Conservation (phyloP, 2,888 invertebrate genomes). For the Ophion ventricosus region DNA sequence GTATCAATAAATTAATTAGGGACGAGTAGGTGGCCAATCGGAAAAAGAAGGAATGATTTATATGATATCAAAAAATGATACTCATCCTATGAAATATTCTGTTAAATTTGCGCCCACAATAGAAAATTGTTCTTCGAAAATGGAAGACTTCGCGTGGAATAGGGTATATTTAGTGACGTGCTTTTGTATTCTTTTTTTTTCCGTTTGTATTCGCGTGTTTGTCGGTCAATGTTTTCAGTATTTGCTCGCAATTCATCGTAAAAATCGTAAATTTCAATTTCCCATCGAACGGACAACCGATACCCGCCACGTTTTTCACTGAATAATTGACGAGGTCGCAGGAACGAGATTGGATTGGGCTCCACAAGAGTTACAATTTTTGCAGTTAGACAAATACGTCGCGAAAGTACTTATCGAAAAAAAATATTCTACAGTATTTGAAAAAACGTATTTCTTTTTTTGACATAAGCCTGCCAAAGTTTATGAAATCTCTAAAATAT, state of each 20-base stretch:
- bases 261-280: slow-evolving; percentile 51
- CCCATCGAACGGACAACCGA: slow-evolving; percentile 31
- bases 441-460: background rate
- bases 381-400: slow-evolving; percentile 15
- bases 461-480: too few species aligned
- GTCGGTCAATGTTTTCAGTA: background rate
- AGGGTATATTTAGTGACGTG: too few species aligned
- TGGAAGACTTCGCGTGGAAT: background rate
- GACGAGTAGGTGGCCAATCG: too few species aligned
- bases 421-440: too few species aligned
- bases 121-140: too few species aligned
- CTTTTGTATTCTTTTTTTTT: background rate
- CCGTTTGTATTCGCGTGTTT: background rate
- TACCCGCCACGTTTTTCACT: slow-evolving; percentile 38
- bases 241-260: slow-evolving; percentile 37
- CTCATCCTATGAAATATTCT: too few species aligned
- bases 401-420: slow-evolving; percentile 11
- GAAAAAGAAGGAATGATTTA: too few species aligned
- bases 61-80: too few species aligned
- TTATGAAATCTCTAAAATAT: too few species aligned
- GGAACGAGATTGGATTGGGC: slow-evolving; percentile 48
- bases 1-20: background rate
- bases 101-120: too few species aligned
- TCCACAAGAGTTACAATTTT: slow-evolving; percentile 19
- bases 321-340: slow-evolving; percentile 57